phyloP scores from a whole-genome alignment of 2,888 invertebrate genomes.

The Muschampia plurimacula region DNA sequence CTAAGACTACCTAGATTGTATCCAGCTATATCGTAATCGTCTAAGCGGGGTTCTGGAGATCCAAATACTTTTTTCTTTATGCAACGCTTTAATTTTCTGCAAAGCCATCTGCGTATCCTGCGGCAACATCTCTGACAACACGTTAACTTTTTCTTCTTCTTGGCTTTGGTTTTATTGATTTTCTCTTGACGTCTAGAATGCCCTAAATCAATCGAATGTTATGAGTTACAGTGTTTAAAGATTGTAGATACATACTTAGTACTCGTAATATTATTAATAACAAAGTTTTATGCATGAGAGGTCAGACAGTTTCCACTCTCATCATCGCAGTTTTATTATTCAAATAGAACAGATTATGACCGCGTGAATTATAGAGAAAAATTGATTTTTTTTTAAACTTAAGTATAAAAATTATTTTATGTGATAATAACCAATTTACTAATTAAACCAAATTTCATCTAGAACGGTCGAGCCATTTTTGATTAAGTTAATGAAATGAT shows the following conservation, averaged over 20 bases:
- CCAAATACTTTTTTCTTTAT: slow-evolving; percentile 53
- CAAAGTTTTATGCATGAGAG: too few species aligned
- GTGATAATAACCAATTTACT: too few species aligned
- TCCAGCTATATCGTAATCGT: slow-evolving; percentile 51
- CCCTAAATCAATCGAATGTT: not conserved
- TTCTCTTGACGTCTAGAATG: not conserved
- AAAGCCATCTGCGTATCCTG: slow-evolving; percentile 50
- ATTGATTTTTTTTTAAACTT: too few species aligned
- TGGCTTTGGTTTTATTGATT: slow-evolving; percentile 40
- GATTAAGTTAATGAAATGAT: too few species aligned
- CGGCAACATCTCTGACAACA: slow-evolving; percentile 44
- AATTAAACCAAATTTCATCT: too few species aligned
- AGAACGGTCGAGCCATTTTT: too few species aligned
- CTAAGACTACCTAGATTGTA: slow-evolving; percentile 50
- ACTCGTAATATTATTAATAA: slow-evolving; percentile 12
- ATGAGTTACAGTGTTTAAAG: not conserved
- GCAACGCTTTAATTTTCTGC: slow-evolving; percentile 50
- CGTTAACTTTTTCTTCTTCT: slow-evolving; percentile 41
- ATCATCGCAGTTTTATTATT: too few species aligned
- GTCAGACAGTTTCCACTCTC: too few species aligned
- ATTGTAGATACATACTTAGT: not conserved
- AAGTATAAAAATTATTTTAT: too few species aligned
- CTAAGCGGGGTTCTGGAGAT: slow-evolving; percentile 45
- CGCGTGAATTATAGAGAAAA: too few species aligned
- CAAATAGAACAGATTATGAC: too few species aligned